Percentiles rank a stretch among this genome's conserved stretches.
phyloP scores from a whole-genome alignment of 2,888 invertebrate species.

The Hyposoter didymator region DNA sequence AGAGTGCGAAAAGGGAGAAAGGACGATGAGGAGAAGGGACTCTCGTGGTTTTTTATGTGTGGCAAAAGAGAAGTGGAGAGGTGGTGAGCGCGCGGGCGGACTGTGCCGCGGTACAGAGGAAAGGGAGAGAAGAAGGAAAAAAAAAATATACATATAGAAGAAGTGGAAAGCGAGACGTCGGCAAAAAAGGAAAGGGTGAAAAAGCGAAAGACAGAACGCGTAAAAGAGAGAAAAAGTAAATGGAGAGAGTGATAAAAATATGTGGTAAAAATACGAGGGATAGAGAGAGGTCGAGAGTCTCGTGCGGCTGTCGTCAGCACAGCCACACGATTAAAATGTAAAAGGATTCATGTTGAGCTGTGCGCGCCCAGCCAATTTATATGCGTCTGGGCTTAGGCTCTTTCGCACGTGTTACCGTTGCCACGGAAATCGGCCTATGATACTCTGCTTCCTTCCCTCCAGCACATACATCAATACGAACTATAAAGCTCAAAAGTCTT shows the following conservation, averaged over 20 bases:
- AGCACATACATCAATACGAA: background rate
- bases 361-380: conserved; percentile 72
- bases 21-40: conserved; percentile 42
- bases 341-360: conserved; percentile 72
- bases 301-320: conserved; percentile 65
- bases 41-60: conserved; percentile 51
- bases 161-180: conserved; percentile 56
- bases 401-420: conserved; percentile 54
- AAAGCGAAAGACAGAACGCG: conserved; percentile 26
- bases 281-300: conserved; percentile 50
- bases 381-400: conserved; percentile 73
- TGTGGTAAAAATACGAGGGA: conserved; percentile 4
- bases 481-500: background rate
- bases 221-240: conserved; percentile 16
- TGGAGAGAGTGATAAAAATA: conserved; percentile 19
- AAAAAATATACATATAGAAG: conserved; percentile 18
- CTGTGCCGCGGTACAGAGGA: conserved; percentile 21
- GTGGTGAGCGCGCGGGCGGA: background rate
- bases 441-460: conserved; percentile 35
- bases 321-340: conserved; percentile 73
- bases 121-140: background rate
- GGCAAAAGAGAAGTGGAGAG: conserved; percentile 48
- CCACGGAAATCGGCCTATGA: conserved; percentile 69
- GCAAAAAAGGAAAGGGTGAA: conserved; percentile 38
- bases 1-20: conserved; percentile 11